Evolutionary conservation across 1,140 invertebrate species (phyloP).

Genomic region (Drosophila melanogaster): Release_6_plus_ISO1_MT NC_004354.4:6427001-6427500

Average conservation of each 20-base stretch:
- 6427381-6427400: slow-evolving; percentile 1
- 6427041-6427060: no score
- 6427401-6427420: not conserved
- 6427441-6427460: slow-evolving; percentile 67
- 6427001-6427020: no score
- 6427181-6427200: not conserved
- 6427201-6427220: slow-evolving; percentile 7
- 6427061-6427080: not conserved
- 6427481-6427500: not conserved
- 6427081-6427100: slow-evolving; percentile 2
- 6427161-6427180: slow-evolving; percentile 22
- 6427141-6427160: slow-evolving; percentile 35
- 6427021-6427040: no score
- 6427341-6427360: slow-evolving; percentile 67
- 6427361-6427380: slow-evolving; percentile 1
- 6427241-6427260: slow-evolving; percentile 1
- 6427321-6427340: slow-evolving; percentile 79
- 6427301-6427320: slow-evolving; percentile 83
- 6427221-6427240: slow-evolving; percentile 7
- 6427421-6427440: slow-evolving; percentile 33
- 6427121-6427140: slow-evolving; percentile 17
- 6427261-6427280: slow-evolving; percentile 61
- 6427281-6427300: slow-evolving; percentile 79
- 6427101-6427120: slow-evolving; percentile 11
- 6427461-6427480: slow-evolving; percentile 58